phyloP scores from a whole-genome alignment of 2,797 vertebrate species.

The Bovichtus variegatus region DNA sequence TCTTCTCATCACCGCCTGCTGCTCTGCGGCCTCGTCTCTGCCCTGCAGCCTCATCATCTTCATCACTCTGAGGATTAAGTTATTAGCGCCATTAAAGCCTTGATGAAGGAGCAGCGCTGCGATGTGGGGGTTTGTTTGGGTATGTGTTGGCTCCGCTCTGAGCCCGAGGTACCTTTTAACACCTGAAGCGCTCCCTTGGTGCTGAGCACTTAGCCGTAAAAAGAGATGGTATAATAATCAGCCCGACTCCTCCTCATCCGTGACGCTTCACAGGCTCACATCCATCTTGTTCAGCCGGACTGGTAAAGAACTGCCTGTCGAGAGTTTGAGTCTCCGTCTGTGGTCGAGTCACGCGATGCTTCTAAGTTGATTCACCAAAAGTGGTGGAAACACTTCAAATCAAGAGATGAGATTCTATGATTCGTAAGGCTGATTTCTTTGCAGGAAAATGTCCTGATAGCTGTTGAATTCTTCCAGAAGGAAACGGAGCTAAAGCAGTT shows the following conservation, averaged over 20 bases:
- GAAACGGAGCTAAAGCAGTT: too few relatives aligned
- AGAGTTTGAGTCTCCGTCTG: not conserved
- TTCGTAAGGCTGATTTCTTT: too few relatives aligned
- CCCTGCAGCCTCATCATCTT: constrained; percentile 25
- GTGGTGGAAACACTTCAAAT: too few relatives aligned
- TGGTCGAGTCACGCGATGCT: not conserved
- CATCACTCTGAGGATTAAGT: constrained; percentile 15
- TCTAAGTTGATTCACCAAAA: not conserved
- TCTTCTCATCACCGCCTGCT: constrained; percentile 4
- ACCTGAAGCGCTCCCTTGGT: constrained; percentile 13
- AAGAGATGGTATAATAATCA: constrained; percentile 4
- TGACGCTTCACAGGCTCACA: constrained; percentile 9
- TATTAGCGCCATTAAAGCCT: constrained; percentile 14
- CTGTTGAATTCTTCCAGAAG: too few relatives aligned
- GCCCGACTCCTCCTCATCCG: not conserved
- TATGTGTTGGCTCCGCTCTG: constrained; percentile 6
- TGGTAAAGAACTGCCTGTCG: not conserved
- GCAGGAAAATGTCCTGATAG: too few relatives aligned
- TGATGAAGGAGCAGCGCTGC: not conserved
- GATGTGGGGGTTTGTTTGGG: not conserved
- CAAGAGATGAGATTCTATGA: too few relatives aligned
- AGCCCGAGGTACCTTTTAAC: constrained; percentile 11
- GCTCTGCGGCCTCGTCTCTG: not conserved
- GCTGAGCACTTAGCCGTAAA: not conserved
- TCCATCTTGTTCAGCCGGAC: constrained; percentile 24